A percentile compares a stretch with the other conserved stretches of the same genome.
These are phyloP conservation scores for Drepanosiphum platanoidis DNA, from an alignment of 2,888 invertebrate species.

Conservation along the genomic window DNA sequence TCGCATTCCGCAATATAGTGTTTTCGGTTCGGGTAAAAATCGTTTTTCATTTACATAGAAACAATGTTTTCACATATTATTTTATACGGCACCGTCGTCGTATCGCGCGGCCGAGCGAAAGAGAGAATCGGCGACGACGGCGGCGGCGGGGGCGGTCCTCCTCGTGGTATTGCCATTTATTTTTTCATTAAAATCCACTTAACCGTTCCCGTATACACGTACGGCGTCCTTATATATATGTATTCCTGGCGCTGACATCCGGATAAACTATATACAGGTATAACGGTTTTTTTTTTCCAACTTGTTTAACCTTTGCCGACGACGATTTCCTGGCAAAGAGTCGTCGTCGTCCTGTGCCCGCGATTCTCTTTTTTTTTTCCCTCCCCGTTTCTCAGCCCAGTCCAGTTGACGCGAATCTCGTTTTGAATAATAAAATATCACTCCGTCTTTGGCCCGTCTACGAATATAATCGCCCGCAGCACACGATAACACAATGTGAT, in stretches of 20 bases:
- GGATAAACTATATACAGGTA: background rate
- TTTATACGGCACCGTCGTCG: too few relatives aligned
- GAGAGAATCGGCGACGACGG: background rate
- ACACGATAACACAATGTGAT: background rate
- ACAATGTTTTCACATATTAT: slow-evolving; percentile 17
- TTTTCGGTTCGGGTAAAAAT: background rate
- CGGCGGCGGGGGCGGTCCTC: background rate
- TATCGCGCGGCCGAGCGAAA: background rate
- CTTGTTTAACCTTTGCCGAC: background rate
- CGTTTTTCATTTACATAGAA: slow-evolving; percentile 10
- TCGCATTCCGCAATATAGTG: background rate
- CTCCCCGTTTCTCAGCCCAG: too few relatives aligned
- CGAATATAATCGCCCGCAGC: background rate
- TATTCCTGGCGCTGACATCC: background rate
- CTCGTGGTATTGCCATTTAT: background rate
- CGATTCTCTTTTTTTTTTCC: background rate
- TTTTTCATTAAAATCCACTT: slow-evolving; percentile 18
- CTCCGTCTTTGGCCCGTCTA: background rate
- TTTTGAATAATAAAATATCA: background rate
- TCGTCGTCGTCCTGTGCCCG: background rate
- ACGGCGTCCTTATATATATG: background rate
- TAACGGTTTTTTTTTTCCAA: background rate
- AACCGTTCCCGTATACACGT: background rate
- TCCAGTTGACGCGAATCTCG: background rate
- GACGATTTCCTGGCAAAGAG: background rate